phyloP scores from a whole-genome alignment of 1,140 invertebrate genomes.

The Pachypeltis micranthus region DNA sequence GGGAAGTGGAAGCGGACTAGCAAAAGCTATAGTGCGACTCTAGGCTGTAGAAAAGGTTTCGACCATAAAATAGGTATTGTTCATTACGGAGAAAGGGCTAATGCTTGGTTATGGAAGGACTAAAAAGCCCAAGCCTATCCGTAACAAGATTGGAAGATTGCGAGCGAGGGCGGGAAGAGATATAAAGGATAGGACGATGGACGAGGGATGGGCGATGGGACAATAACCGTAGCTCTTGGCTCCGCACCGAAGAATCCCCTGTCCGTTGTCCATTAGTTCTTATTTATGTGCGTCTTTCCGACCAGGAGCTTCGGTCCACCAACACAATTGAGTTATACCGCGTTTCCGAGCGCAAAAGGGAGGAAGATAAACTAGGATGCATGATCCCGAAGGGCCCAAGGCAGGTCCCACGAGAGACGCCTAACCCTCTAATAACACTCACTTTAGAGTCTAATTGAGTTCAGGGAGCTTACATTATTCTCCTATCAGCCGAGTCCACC shows the following conservation, averaged over 20 bases:
- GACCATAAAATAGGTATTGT: slow-evolving; percentile 7
- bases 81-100: slow-evolving; percentile 6
- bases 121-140: slow-evolving; percentile 5
- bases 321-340: slow-evolving; percentile 17
- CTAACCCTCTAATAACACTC: slow-evolving; percentile 11
- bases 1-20: too few species aligned
- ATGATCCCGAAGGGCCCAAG: slow-evolving; percentile 10
- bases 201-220: neutral
- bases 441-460: slow-evolving; percentile 16
- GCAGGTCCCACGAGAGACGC: neutral
- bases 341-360: slow-evolving; percentile 1
- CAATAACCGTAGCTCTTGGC: slow-evolving; percentile 15
- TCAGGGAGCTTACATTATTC: slow-evolving; percentile 12
- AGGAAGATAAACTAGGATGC: slow-evolving; percentile 15
- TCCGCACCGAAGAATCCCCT: slow-evolving; percentile 10
- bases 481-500: slow-evolving; percentile 8
- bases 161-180: neutral
- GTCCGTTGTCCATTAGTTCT: slow-evolving; percentile 14
- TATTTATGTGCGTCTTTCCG: slow-evolving; percentile 14
- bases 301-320: slow-evolving; percentile 6
- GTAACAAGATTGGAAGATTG: slow-evolving; percentile 10
- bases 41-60: neutral
- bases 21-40: too few species aligned
- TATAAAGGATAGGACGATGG: slow-evolving; percentile 1
- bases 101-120: slow-evolving; percentile 9